Conservation (phyloP, 2,888 invertebrate species). For the Thumatha senex region DNA sequence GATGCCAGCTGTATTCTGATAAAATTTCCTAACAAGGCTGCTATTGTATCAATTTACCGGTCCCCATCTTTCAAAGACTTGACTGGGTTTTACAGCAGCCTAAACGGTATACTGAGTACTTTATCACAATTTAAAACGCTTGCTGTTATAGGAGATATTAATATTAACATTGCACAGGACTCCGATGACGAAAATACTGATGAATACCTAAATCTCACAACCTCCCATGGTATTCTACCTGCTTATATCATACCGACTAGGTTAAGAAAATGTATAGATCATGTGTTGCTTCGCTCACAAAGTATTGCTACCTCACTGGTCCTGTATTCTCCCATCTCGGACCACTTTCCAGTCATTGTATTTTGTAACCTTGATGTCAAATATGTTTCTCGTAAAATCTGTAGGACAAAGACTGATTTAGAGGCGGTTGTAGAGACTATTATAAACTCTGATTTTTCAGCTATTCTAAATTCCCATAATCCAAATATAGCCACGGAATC, state of each 20-base stretch:
- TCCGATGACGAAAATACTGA: background rate
- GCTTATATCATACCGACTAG: background rate
- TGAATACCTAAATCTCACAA: too few relatives aligned
- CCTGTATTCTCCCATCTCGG: too few relatives aligned
- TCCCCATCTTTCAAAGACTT: background rate
- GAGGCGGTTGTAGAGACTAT: too few relatives aligned
- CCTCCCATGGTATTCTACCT: too few relatives aligned
- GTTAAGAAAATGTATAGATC: background rate
- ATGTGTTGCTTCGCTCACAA: background rate
- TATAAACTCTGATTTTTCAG: too few relatives aligned
- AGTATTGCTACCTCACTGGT: background rate
- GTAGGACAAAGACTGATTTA: too few relatives aligned
- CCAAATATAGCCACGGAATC: too few relatives aligned
- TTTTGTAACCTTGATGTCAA: too few relatives aligned
- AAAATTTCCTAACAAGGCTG: background rate
- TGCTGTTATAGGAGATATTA: background rate
- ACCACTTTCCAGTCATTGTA: too few relatives aligned
- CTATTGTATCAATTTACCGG: background rate
- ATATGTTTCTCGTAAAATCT: too few relatives aligned
- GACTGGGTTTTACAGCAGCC: background rate
- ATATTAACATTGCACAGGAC: background rate
- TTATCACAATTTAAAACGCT: background rate
- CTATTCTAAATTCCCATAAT: too few relatives aligned
- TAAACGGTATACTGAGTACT: background rate
- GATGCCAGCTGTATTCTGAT: background rate